These are phyloP conservation scores for Forpus xanthops DNA, from an alignment of 2,797 vertebrate genomes.

Conservation along the genomic window DNA sequence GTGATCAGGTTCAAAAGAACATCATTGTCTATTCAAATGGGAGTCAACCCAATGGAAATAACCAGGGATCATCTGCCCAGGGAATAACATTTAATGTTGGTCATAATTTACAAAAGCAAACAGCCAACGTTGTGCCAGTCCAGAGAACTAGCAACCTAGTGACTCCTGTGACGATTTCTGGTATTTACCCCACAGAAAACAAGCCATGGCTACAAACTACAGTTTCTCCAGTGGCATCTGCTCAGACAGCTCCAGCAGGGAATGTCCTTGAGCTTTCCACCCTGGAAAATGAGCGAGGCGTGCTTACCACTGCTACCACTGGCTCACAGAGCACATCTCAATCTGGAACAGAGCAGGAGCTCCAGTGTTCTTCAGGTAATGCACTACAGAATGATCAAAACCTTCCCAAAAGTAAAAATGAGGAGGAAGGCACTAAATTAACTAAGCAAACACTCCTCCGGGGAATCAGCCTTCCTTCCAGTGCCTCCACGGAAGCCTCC, in stretches of 20 bases:
- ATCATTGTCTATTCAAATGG: constrained; percentile 93
- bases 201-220: constrained; percentile 75
- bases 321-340: constrained; percentile 24
- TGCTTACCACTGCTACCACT: background rate
- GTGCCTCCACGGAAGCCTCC: constrained; percentile 4
- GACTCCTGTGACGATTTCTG: constrained; percentile 80
- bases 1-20: constrained; percentile 90
- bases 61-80: constrained; percentile 80
- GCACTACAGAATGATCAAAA: constrained; percentile 51
- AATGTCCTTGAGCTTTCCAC: constrained; percentile 78
- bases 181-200: constrained; percentile 77
- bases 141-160: constrained; percentile 85
- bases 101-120: constrained; percentile 84
- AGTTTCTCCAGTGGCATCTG: constrained; percentile 74
- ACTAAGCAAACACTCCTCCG: constrained; percentile 30
- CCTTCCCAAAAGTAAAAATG: constrained; percentile 59
- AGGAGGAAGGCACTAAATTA: constrained; percentile 51
- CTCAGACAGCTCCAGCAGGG: constrained; percentile 80
- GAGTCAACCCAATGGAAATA: constrained; percentile 83
- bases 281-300: constrained; percentile 21
- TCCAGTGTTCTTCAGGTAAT: constrained; percentile 17
- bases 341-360: constrained; percentile 17
- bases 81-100: constrained; percentile 80
- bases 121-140: constrained; percentile 85
- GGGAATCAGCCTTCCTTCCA: constrained; percentile 34